Conservation (phyloP, 2,797 vertebrate genomes). For the Jordanella pulchra region DNA sequence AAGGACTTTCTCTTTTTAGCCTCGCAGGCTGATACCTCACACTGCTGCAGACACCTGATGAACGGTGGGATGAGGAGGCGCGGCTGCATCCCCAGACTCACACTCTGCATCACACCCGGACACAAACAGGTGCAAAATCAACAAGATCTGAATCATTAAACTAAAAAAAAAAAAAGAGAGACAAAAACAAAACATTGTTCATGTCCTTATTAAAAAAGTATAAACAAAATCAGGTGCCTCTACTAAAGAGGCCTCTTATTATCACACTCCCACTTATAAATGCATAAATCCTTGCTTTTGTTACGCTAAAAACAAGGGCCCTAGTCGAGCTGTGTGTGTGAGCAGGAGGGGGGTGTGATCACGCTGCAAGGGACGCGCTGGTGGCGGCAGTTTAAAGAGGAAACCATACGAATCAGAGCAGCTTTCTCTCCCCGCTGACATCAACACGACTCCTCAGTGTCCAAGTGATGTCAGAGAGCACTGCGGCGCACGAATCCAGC, state of each 20-base stretch:
- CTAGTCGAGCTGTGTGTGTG: constrained; percentile 65
- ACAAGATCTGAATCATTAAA: constrained; percentile 67
- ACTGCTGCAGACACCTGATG: constrained; percentile 44
- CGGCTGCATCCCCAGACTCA: constrained; percentile 5
- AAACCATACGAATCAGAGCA: constrained; percentile 58
- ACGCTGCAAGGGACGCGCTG: constrained; percentile 61
- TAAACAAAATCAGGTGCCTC: constrained; percentile 84
- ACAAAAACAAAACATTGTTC: too few relatives aligned
- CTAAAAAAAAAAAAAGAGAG: constrained; percentile 40
- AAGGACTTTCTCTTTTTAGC: constrained; percentile 78
- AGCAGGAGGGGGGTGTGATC: constrained; percentile 59
- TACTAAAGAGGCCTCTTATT: constrained; percentile 61
- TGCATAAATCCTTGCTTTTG: constrained; percentile 76
- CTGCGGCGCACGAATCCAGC: constrained; percentile 15
- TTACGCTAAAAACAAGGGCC: constrained; percentile 78
- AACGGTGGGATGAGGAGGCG: constrained; percentile 27
- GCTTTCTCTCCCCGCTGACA: constrained; percentile 45
- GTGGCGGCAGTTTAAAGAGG: constrained; percentile 51
- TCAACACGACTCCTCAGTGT: constrained; percentile 28
- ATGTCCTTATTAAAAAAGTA: constrained; percentile 80
- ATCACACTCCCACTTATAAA: constrained; percentile 69
- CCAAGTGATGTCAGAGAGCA: not conserved
- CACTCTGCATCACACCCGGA: constrained; percentile 4
- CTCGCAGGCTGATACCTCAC: constrained; percentile 60
- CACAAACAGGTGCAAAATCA: not conserved